phyloP scores from a whole-genome alignment of 2,797 vertebrate species.

The Gadopsis marmoratus region DNA sequence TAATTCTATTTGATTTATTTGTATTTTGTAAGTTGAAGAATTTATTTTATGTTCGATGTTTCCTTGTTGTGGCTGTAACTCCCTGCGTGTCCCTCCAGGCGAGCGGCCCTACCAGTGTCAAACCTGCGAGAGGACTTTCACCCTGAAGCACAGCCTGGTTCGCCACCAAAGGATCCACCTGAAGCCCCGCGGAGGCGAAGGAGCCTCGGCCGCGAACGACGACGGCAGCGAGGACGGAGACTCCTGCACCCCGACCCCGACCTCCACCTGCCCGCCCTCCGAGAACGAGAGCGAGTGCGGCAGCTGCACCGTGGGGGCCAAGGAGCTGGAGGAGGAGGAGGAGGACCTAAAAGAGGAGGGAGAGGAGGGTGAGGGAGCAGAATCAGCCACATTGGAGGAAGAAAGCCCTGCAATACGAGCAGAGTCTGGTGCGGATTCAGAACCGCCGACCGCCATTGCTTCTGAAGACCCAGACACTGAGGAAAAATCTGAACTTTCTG shows the following conservation, averaged over 20 bases:
- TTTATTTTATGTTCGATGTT: neutral
- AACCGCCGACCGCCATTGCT: accelerated
- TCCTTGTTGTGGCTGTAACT: neutral
- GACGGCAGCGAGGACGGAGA: slow-evolving; percentile 85
- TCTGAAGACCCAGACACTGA: neutral
- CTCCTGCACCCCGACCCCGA: slow-evolving; percentile 52
- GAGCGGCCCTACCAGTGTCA: slow-evolving; percentile 97
- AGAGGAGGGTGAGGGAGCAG: neutral
- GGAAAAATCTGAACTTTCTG: neutral
- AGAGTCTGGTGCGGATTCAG: neutral
- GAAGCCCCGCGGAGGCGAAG: slow-evolving; percentile 82
- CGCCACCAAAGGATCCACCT: slow-evolving; percentile 97
- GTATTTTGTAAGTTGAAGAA: too few species aligned
- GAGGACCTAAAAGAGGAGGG: slow-evolving; percentile 44
- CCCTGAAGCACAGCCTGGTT: slow-evolving; percentile 97
- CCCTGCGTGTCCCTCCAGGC: slow-evolving; percentile 77
- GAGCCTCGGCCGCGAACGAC: slow-evolving; percentile 80
- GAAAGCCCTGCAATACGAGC: neutral
- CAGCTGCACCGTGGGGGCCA: slow-evolving; percentile 54
- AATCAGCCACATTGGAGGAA: neutral
- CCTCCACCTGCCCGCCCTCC: slow-evolving; percentile 81
- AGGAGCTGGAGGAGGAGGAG: slow-evolving; percentile 62
- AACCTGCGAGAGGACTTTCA: slow-evolving; percentile 97
- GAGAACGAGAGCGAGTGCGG: slow-evolving; percentile 82
- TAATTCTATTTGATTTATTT: neutral